Evolutionary conservation across 2,113 vertebrate genomes (phyloP), one percentile per base, ranked within the genome.

Genomic region (Hucho hucho): DNA sequence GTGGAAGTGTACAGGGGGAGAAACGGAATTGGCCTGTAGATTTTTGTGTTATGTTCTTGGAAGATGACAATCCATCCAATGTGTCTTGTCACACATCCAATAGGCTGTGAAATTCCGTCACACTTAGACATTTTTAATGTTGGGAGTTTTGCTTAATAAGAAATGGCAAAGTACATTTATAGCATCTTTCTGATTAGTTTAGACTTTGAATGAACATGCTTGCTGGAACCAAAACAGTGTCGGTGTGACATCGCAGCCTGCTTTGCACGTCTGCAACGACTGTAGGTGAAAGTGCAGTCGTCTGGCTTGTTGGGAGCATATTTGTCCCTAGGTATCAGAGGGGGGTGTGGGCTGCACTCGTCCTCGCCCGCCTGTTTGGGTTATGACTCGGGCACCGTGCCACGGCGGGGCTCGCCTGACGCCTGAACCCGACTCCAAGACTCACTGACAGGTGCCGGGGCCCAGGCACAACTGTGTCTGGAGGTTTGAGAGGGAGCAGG

Each of bases 381-480:
- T 77, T 82, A 87, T 53, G 76, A 81, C 25, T 28, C 82, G 72
- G 85, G 86, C 87, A 75, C 78, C 18, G 24, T 69, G 78, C 84
- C 84, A 75, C 73, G 70, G 75, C 69, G 76, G 68, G 25, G 66
- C 18, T 5, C 18, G 76, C 74, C 83, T 79, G 84, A 85, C 56
- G 70, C 73, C 83, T 76, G 70, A 88, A 72, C 80, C 86, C 84
- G 79, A 89, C 85, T 90, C 89, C 83, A 26, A 75, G 69, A 77
- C 77, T 87, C 84, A 85, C 72, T 81, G 85, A 91, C 89, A 76
- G 65, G 72, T 86, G 89, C 67, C 86, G 81, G 75, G 43, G 43
- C 69, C 43, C 86, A 85, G 85, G 84, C 85, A 83, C 87, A 81
- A 91, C 87, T 56, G 5, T 32, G 87, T 87, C 87, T 84, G 79